Percentiles rank a stretch among this genome's conserved stretches.
Evolutionary conservation across 2,797 vertebrate genomes (phyloP).

Genomic region (Eutrigla gurnardus): DNA sequence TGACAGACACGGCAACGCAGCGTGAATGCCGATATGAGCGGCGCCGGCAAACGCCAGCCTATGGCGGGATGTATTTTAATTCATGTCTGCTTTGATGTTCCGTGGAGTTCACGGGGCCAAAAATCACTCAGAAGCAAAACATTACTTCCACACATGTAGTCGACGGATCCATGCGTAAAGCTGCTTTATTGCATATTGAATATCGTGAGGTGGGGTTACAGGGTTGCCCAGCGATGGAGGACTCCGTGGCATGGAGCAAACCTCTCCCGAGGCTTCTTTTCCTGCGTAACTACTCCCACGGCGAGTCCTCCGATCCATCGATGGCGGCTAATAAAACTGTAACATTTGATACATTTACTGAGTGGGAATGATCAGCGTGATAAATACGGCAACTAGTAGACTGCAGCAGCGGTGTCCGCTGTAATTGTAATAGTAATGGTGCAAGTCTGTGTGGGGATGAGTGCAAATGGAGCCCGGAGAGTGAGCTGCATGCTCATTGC

Average conservation of each 20-base stretch:
- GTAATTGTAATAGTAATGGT: constrained; percentile 50
- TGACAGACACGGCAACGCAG: constrained; percentile 29
- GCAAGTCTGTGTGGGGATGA: constrained; percentile 35
- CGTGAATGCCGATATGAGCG: constrained; percentile 29
- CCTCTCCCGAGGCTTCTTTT: constrained; percentile 18
- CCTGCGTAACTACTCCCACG: constrained; percentile 44
- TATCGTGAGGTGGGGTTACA: constrained; percentile 12
- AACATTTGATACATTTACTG: constrained; percentile 63
- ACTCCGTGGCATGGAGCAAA: constrained; percentile 24
- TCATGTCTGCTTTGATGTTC: constrained; percentile 40
- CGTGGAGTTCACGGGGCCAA: constrained; percentile 43
- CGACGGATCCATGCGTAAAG: background rate
- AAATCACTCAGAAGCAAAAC: constrained; percentile 23
- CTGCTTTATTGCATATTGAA: constrained; percentile 19
- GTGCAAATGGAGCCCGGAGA: constrained; percentile 57
- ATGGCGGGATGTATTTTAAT: constrained; percentile 47
- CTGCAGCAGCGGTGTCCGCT: constrained; percentile 24
- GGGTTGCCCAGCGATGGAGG: constrained; percentile 22
- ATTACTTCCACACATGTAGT: background rate
- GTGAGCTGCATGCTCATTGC: constrained; percentile 74
- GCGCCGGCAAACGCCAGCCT: constrained; percentile 18
- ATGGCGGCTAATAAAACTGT: constrained; percentile 67
- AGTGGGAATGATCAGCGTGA: constrained; percentile 54
- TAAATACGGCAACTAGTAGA: constrained; percentile 57
- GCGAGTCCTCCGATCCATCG: constrained; percentile 52